These are phyloP conservation scores for Esox lucius DNA, from an alignment of 2,797 vertebrate species.

Conservation along the genomic window DNA sequence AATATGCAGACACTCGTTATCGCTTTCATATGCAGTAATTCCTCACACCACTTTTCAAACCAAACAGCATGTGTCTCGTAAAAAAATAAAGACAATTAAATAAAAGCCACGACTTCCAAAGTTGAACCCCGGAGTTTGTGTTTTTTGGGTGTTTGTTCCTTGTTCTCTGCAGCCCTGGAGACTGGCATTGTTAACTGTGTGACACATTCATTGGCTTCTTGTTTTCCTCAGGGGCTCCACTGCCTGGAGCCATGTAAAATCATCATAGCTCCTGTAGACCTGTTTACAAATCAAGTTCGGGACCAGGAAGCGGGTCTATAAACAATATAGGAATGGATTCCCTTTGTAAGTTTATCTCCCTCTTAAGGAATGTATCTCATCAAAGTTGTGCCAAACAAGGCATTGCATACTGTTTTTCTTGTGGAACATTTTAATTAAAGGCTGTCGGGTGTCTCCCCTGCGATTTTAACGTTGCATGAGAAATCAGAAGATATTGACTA, in stretches of 20 bases:
- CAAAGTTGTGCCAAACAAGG: slow-evolving; percentile 28
- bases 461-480: slow-evolving; percentile 18
- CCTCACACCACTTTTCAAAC: slow-evolving; percentile 45
- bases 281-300: neutral
- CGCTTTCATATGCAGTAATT: neutral
- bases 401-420: slow-evolving; percentile 6
- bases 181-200: slow-evolving; percentile 25
- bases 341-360: slow-evolving; percentile 16
- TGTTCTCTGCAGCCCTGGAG: slow-evolving; percentile 31
- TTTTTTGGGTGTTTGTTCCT: slow-evolving; percentile 33
- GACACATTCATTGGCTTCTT: slow-evolving; percentile 25
- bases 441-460: neutral
- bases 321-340: slow-evolving; percentile 1
- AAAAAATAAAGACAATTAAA: slow-evolving; percentile 22
- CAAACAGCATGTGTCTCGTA: slow-evolving; percentile 46
- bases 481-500: slow-evolving; percentile 39
- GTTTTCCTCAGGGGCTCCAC: slow-evolving; percentile 9
- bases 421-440: slow-evolving; percentile 29
- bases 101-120: slow-evolving; percentile 8
- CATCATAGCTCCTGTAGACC: slow-evolving; percentile 1
- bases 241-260: slow-evolving; percentile 1
- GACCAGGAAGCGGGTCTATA: neutral
- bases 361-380: neutral
- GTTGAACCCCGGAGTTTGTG: slow-evolving; percentile 21
- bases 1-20: neutral